phyloP scores from a whole-genome alignment of 2,797 vertebrate genomes.

The Sitta carolinensis region DNA sequence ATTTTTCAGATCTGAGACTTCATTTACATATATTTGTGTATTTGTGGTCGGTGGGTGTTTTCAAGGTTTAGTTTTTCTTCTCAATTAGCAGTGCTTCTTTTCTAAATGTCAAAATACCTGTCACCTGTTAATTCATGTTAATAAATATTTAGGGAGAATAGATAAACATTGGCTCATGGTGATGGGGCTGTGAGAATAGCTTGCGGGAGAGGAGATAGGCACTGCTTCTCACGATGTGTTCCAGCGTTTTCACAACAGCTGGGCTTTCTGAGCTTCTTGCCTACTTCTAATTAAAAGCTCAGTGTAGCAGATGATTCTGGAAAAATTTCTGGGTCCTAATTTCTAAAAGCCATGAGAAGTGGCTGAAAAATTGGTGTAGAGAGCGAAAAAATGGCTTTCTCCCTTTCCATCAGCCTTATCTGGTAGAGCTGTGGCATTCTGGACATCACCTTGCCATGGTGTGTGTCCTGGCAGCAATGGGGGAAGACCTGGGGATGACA shows the following conservation, averaged over 20 bases:
- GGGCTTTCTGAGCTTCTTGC: neutral
- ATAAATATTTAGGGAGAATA: neutral
- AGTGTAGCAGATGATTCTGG: neutral
- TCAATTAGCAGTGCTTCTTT: neutral
- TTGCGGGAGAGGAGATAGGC: neutral
- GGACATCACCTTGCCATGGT: fast-evolving
- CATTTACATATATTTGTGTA: fast-evolving
- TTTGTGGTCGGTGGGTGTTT: constrained; percentile 17
- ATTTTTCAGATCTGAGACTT: neutral
- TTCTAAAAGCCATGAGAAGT: neutral
- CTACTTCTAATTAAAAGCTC: neutral
- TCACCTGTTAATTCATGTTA: neutral
- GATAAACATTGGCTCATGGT: neutral
- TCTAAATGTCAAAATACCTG: constrained; percentile 31
- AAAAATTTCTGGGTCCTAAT: neutral
- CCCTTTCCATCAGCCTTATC: neutral
- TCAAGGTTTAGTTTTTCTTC: neutral
- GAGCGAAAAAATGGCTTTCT: neutral
- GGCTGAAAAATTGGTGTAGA: neutral
- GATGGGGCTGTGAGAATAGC: neutral
- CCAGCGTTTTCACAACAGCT: neutral
- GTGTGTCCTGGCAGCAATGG: neutral
- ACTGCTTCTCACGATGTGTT: neutral
- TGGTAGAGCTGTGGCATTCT: neutral
- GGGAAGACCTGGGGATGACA: neutral